phyloP scores from a whole-genome alignment of 2,888 invertebrate genomes.

The Caenorhabditis becei region DNA sequence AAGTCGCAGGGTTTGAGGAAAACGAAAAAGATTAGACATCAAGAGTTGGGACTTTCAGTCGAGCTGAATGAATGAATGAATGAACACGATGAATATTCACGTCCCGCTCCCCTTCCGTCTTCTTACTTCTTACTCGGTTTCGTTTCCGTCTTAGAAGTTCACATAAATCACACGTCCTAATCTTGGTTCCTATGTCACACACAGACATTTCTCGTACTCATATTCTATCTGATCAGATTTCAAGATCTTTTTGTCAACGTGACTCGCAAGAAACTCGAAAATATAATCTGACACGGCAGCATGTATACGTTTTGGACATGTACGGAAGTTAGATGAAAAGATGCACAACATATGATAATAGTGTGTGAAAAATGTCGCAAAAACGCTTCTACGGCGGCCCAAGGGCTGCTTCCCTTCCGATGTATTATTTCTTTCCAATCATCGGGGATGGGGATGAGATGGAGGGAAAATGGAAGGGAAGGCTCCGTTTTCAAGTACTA shows the following conservation, averaged over 20 bases:
- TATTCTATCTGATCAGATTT: constrained; percentile 61
- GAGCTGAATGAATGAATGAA: too few species aligned
- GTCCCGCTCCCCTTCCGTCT: background rate
- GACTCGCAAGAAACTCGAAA: background rate
- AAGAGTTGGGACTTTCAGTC: constrained; percentile 2
- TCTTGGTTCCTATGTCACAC: constrained; percentile 38
- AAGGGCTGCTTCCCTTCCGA: background rate
- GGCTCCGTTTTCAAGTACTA: constrained; percentile 63
- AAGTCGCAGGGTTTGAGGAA: background rate
- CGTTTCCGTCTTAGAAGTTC: constrained; percentile 47
- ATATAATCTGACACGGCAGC: background rate
- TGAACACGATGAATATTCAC: constrained; percentile 17
- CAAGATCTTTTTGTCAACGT: constrained; percentile 10
- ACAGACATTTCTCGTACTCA: constrained; percentile 44
- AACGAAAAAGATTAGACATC: background rate
- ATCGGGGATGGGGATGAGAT: constrained; percentile 24
- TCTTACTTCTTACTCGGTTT: constrained; percentile 15
- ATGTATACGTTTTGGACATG: constrained; percentile 11
- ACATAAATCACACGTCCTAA: constrained; percentile 59
- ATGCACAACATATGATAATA: constrained; percentile 55
- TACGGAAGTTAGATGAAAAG: constrained; percentile 6
- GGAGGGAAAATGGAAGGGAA: constrained; percentile 48
- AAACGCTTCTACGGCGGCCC: constrained; percentile 20
- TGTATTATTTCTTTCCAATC: constrained; percentile 24
- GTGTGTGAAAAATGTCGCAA: constrained; percentile 60